phyloP scores from a whole-genome alignment of 1,140 invertebrate species.

The Orchestia grillus region DNA sequence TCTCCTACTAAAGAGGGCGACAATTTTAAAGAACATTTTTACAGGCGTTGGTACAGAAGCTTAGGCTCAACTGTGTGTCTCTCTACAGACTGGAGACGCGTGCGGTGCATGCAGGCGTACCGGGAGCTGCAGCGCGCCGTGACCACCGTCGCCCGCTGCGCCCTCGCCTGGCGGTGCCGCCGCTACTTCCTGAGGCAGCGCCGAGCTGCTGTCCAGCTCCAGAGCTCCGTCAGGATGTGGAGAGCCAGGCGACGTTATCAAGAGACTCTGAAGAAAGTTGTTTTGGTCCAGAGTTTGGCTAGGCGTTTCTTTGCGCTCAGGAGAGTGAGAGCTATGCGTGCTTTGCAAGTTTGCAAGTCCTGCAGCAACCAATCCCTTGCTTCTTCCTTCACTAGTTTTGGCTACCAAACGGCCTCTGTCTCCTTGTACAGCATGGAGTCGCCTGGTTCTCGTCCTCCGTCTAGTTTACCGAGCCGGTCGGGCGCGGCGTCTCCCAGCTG shows the following conservation, averaged over 20 bases:
- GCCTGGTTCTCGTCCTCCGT: background rate
- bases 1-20: background rate
- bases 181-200: conserved; percentile 49
- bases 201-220: conserved; percentile 58
- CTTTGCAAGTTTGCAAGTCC: background rate
- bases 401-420: background rate
- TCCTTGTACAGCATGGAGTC: conserved; percentile 5
- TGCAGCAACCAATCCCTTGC: background rate
- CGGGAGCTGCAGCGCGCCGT: background rate
- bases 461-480: background rate
- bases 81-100: conserved; percentile 16
- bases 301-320: conserved; percentile 60
- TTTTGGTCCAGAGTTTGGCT: conserved; percentile 62
- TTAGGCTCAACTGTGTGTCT: background rate
- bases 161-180: background rate
- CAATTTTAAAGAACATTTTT: background rate
- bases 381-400: conserved; percentile 4
- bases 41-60: background rate
- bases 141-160: background rate
- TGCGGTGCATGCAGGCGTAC: background rate
- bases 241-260: conserved; percentile 58
- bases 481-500: background rate
- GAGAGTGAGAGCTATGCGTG: background rate
- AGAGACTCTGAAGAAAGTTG: conserved; percentile 40
- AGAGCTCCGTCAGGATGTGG: conserved; percentile 60